Conservation (phyloP, 2,113 vertebrate species). For the Neoarius graeffei region DNA sequence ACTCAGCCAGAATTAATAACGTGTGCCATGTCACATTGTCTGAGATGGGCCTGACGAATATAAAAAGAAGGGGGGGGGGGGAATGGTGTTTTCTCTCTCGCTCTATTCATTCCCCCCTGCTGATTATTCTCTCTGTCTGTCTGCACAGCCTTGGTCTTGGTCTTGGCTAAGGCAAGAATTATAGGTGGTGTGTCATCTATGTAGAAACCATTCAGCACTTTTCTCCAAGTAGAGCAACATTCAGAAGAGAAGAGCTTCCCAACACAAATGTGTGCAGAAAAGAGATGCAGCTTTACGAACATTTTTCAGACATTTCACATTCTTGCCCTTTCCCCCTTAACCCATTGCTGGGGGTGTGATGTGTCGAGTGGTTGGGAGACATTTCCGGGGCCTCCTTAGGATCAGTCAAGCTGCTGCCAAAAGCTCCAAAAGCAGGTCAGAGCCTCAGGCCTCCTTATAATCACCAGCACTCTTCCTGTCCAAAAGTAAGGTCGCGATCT, state of each 20-base stretch:
- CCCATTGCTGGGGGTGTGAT: slow-evolving; percentile 23
- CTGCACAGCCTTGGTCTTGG: slow-evolving; percentile 11
- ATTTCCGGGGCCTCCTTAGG: slow-evolving; percentile 60
- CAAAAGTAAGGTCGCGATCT: slow-evolving; percentile 39
- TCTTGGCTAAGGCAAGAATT: slow-evolving; percentile 8
- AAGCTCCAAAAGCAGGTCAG: slow-evolving; percentile 52
- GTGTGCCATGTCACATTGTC: slow-evolving; percentile 89
- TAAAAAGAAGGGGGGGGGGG: slow-evolving; percentile 2
- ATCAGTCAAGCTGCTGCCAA: slow-evolving; percentile 59
- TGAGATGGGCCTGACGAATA: slow-evolving; percentile 71
- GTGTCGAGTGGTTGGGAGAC: slow-evolving; percentile 56
- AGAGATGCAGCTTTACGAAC: neutral
- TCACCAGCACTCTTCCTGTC: slow-evolving; percentile 67
- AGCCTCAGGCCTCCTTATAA: slow-evolving; percentile 63
- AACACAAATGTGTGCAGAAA: neutral
- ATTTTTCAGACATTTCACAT: slow-evolving; percentile 32
- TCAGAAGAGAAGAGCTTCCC: neutral
- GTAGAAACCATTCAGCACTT: neutral
- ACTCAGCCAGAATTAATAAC: slow-evolving; percentile 87
- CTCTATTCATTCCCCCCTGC: neutral
- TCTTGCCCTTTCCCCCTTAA: slow-evolving; percentile 19
- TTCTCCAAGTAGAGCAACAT: too few species aligned
- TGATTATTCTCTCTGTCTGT: slow-evolving; percentile 33
- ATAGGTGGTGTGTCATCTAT: neutral
- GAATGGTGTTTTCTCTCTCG: slow-evolving; percentile 4